These are phyloP conservation scores for Mormyrus hasselquistii DNA, from an alignment of 2,797 vertebrate genomes.

Conservation along the genomic window DNA sequence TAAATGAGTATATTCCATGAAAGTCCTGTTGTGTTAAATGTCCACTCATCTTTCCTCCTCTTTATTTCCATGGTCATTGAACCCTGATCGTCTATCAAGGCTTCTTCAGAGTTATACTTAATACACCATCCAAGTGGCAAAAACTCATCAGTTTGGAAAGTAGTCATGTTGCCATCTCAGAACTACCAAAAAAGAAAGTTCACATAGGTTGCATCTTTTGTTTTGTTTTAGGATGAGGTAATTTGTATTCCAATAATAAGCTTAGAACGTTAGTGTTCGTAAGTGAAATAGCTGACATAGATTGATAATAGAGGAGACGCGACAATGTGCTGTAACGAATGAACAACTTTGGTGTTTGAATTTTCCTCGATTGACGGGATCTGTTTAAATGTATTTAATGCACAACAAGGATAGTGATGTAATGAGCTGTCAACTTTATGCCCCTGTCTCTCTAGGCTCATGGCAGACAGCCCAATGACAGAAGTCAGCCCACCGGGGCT, in stretches of 20 bases:
- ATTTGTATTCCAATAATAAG: background rate
- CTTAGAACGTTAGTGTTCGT: background rate
- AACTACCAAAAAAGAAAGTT: background rate
- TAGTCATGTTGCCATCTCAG: background rate
- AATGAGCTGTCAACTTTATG: background rate
- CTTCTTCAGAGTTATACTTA: background rate
- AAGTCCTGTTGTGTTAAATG: background rate
- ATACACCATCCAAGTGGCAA: background rate
- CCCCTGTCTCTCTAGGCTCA: constrained; percentile 27
- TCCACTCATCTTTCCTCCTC: background rate
- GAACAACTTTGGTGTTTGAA: background rate
- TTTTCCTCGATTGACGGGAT: background rate
- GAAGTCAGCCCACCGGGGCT: constrained; percentile 32
- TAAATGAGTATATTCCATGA: background rate
- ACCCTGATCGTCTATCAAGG: background rate
- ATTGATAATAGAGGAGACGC: background rate
- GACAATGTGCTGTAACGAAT: background rate
- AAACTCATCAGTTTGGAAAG: background rate
- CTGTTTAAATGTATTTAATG: background rate
- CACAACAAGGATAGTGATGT: background rate
- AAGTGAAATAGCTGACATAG: background rate
- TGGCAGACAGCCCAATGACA: constrained; percentile 42
- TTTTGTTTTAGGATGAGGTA: background rate
- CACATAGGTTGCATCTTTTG: background rate
- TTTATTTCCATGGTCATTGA: background rate